Evolutionary conservation across 2,797 vertebrate species (phyloP).

Genomic region (Hoplostethus atlanticus): DNA sequence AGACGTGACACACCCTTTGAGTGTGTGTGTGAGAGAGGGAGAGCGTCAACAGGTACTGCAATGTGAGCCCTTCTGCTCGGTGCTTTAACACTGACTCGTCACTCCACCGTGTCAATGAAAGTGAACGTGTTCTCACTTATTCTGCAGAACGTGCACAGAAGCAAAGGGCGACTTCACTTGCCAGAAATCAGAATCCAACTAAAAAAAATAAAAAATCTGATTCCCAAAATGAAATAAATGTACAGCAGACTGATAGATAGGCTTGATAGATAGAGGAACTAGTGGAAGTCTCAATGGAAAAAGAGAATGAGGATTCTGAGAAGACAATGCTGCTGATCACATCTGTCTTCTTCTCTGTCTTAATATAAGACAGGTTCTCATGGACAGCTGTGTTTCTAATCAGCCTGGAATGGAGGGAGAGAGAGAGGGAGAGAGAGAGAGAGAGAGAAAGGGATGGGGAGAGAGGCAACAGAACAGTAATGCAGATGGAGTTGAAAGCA

Average conservation of each 20-base stretch:
- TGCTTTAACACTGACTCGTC: slow-evolving; percentile 35
- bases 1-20: slow-evolving; percentile 9
- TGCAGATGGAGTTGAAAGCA: too few relatives aligned
- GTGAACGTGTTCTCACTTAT: slow-evolving; percentile 65
- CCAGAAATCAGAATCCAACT: neutral
- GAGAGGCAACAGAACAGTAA: too few relatives aligned
- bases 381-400: slow-evolving; percentile 57
- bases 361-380: slow-evolving; percentile 36
- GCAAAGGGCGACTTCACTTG: slow-evolving; percentile 10
- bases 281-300: neutral
- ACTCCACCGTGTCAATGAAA: slow-evolving; percentile 55
- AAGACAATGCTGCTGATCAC: slow-evolving; percentile 14
- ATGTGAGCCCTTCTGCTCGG: slow-evolving; percentile 53
- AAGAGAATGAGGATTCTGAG: slow-evolving; percentile 5
- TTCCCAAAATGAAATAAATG: neutral
- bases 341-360: slow-evolving; percentile 25
- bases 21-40: slow-evolving; percentile 2
- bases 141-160: neutral
- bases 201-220: too few relatives aligned
- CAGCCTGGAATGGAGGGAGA: slow-evolving; percentile 34
- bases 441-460: neutral
- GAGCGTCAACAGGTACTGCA: slow-evolving; percentile 45
- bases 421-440: neutral
- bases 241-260: neutral
- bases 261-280: slow-evolving; percentile 4